Percentiles rank a stretch among this genome's conserved stretches.
phyloP scores from a whole-genome alignment of 2,888 invertebrate species.

The Eupithecia inturbata region DNA sequence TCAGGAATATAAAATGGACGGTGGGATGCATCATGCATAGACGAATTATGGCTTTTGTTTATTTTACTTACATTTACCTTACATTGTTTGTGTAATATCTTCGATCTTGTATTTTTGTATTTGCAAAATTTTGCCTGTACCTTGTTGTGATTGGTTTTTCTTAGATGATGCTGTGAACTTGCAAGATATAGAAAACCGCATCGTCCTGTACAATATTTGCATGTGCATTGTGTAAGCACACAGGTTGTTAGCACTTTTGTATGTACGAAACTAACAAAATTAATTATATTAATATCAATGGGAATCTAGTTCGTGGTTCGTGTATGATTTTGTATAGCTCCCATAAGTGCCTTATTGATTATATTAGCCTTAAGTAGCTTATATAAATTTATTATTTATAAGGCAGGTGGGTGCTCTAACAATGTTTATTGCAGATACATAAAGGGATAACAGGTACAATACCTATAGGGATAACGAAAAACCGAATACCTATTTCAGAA shows the following conservation, averaged over 20 bases:
- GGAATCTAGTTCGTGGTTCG: not conserved
- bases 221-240: slow-evolving; percentile 22
- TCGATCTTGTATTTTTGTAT: not conserved
- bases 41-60: slow-evolving; percentile 10
- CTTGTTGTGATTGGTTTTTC: slow-evolving; percentile 24
- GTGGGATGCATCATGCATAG: slow-evolving; percentile 8
- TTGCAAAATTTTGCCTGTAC: not conserved
- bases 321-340: not conserved
- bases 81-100: slow-evolving; percentile 4
- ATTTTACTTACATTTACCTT: slow-evolving; percentile 2
- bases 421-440: not conserved
- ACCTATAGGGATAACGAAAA: not conserved
- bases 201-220: slow-evolving; percentile 17
- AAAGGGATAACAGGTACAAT: not conserved
- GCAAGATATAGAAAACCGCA: slow-evolving; percentile 12
- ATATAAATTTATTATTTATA: not conserved
- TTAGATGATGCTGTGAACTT: slow-evolving; percentile 12
- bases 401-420: not conserved
- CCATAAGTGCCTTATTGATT: not conserved
- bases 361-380: not conserved
- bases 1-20: not conserved
- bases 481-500: not conserved
- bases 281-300: not conserved
- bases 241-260: slow-evolving; percentile 16
- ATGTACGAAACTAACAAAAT: not conserved